These are phyloP conservation scores for Monochamus saltuarius DNA, from an alignment of 1,140 invertebrate species.

Conservation along the genomic window DNA sequence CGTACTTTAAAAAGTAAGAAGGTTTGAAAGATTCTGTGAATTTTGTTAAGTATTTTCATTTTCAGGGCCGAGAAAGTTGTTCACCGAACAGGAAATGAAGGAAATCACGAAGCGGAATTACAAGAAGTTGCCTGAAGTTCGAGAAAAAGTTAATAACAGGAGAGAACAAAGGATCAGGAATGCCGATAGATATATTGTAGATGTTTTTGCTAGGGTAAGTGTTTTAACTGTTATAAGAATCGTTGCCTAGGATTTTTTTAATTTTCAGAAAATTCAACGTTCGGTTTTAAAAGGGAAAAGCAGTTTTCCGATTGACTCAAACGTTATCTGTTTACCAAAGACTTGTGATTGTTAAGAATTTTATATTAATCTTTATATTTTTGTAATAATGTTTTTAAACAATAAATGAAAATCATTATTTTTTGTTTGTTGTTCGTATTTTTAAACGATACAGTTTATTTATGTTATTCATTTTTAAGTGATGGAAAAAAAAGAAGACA, in stretches of 20 bases:
- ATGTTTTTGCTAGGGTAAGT: slow-evolving; percentile 47
- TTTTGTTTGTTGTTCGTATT: too few species aligned
- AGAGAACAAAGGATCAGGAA: slow-evolving; percentile 35
- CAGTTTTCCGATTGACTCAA: slow-evolving; percentile 40
- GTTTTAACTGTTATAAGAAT: not conserved
- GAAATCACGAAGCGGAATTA: slow-evolving; percentile 45
- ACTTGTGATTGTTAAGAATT: too few species aligned
- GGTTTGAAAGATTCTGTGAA: not conserved
- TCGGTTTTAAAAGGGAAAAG: slow-evolving; percentile 40
- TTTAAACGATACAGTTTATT: too few species aligned
- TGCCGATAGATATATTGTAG: slow-evolving; percentile 42
- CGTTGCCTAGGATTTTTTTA: slow-evolving; percentile 18
- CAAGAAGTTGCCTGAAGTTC: slow-evolving; percentile 46
- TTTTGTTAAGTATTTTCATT: slow-evolving; percentile 1
- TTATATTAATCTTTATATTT: too few species aligned
- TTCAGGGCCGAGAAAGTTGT: slow-evolving; percentile 38
- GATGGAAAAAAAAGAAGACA: too few species aligned
- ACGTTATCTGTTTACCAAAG: slow-evolving; percentile 26
- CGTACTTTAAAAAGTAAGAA: slow-evolving; percentile 26
- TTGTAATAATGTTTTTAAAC: too few species aligned
- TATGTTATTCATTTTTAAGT: too few species aligned
- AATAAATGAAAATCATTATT: too few species aligned
- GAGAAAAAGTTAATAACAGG: slow-evolving; percentile 34
- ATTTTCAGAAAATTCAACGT: slow-evolving; percentile 44
- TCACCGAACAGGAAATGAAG: slow-evolving; percentile 45